A percentile compares a stretch with the other conserved stretches of the same genome.
These are phyloP conservation scores for Eledona agricola DNA, from an alignment of 2,888 invertebrate species.

Conservation along the genomic window DNA sequence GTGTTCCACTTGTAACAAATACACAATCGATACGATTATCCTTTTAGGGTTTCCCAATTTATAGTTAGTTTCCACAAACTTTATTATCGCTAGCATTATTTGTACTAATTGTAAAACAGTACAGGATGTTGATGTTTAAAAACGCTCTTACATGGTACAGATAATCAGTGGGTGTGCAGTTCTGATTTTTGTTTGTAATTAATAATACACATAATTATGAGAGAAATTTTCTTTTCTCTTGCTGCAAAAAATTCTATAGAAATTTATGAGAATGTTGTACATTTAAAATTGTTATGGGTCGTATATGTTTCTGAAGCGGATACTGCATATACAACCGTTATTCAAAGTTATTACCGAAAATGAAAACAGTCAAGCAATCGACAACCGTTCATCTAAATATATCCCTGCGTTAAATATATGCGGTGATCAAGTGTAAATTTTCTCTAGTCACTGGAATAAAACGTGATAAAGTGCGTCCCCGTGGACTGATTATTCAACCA, in stretches of 20 bases:
- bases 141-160: too few species aligned
- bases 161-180: too few species aligned
- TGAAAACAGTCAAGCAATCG: constrained; percentile 40
- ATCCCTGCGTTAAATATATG: constrained; percentile 40
- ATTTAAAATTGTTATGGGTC: constrained; percentile 16
- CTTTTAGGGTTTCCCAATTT: constrained; percentile 9
- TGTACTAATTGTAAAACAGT: too few species aligned
- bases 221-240: constrained; percentile 15
- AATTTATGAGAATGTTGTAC: constrained; percentile 3
- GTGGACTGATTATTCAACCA: constrained; percentile 5
- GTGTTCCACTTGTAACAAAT: too few species aligned
- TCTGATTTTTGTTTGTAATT: too few species aligned
- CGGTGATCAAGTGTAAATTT: constrained; percentile 36
- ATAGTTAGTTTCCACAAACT: constrained; percentile 10
- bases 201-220: constrained; percentile 9
- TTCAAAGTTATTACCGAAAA: constrained; percentile 40
- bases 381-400: constrained; percentile 36
- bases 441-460: constrained; percentile 15
- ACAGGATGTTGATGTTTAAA: too few species aligned
- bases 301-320: constrained; percentile 29
- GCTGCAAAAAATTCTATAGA: constrained; percentile 2
- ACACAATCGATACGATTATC: constrained; percentile 11
- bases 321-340: constrained; percentile 39
- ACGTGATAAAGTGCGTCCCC: constrained; percentile 1
- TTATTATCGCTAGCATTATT: too few species aligned